These are phyloP conservation scores for Molanna angustata DNA, from an alignment of 2,888 invertebrate genomes.

Conservation along the genomic window DNA sequence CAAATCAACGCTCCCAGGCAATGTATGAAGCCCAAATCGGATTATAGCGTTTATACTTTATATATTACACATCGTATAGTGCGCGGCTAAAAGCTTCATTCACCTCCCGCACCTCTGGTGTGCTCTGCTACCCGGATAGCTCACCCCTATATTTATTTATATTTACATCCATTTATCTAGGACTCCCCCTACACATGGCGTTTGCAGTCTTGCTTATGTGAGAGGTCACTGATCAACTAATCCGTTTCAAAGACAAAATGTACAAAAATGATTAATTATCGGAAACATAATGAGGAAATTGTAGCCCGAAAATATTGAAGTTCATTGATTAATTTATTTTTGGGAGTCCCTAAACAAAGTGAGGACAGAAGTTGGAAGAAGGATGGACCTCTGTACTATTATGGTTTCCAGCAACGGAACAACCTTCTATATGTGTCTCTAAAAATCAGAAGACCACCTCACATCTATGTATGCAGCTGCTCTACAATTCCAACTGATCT, in stretches of 20 bases:
- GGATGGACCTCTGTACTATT: too few relatives aligned
- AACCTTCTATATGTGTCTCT: too few relatives aligned
- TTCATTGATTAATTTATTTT: too few relatives aligned
- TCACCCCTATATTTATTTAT: constrained; percentile 32
- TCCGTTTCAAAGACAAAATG: background rate
- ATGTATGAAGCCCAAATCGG: constrained; percentile 32
- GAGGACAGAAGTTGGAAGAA: too few relatives aligned
- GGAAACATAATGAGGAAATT: too few relatives aligned
- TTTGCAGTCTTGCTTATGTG: background rate
- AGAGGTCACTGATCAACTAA: constrained; percentile 1
- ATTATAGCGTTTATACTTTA: constrained; percentile 31
- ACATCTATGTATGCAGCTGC: too few relatives aligned
- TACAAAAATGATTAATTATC: background rate
- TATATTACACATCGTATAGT: constrained; percentile 25
- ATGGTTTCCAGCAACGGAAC: too few relatives aligned
- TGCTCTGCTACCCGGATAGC: constrained; percentile 15
- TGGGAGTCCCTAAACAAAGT: too few relatives aligned
- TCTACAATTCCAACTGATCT: too few relatives aligned
- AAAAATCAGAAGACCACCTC: too few relatives aligned
- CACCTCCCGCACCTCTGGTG: constrained; percentile 10
- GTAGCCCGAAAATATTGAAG: too few relatives aligned
- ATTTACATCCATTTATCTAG: constrained; percentile 30
- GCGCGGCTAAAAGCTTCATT: constrained; percentile 28
- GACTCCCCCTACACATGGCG: constrained; percentile 21
- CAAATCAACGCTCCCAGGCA: constrained; percentile 47